These are phyloP conservation scores for Byasa hedistus DNA, from an alignment of 2,888 invertebrate genomes.

Conservation along the genomic window DNA sequence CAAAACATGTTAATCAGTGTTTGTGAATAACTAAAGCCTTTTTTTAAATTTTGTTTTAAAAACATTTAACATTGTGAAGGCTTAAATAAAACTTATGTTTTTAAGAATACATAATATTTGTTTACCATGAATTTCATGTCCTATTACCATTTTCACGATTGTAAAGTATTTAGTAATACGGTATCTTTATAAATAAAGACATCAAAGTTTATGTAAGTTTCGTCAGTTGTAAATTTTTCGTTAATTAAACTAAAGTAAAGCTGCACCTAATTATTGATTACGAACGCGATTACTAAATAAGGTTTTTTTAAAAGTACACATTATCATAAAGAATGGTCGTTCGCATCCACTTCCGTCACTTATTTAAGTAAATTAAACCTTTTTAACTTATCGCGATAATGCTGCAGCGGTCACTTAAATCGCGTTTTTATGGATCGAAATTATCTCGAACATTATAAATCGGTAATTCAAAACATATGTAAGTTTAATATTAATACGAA, in stretches of 20 bases:
- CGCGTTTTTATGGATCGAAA: background rate
- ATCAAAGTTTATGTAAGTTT: background rate
- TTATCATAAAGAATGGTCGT: background rate
- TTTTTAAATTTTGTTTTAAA: too few relatives aligned
- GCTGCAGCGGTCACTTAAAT: background rate
- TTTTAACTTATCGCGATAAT: background rate
- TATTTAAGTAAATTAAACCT: background rate
- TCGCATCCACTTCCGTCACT: background rate
- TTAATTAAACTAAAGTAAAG: background rate
- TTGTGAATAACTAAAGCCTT: too few relatives aligned
- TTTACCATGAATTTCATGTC: too few relatives aligned
- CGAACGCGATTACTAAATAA: background rate
- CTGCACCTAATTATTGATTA: background rate
- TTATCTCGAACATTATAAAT: background rate
- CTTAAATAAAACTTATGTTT: too few relatives aligned
- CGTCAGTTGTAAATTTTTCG: too few relatives aligned
- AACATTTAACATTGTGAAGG: too few relatives aligned
- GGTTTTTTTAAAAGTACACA: background rate
- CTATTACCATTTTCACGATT: too few relatives aligned
- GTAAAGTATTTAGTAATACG: too few relatives aligned
- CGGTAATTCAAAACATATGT: background rate
- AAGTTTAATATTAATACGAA: too few relatives aligned
- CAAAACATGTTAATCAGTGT: too few relatives aligned
- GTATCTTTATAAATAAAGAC: too few relatives aligned
- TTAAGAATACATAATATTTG: too few relatives aligned